Base-by-base conservation (phyloP, 2,888 invertebrate species). In the Ctenicera cuprea region DNA sequence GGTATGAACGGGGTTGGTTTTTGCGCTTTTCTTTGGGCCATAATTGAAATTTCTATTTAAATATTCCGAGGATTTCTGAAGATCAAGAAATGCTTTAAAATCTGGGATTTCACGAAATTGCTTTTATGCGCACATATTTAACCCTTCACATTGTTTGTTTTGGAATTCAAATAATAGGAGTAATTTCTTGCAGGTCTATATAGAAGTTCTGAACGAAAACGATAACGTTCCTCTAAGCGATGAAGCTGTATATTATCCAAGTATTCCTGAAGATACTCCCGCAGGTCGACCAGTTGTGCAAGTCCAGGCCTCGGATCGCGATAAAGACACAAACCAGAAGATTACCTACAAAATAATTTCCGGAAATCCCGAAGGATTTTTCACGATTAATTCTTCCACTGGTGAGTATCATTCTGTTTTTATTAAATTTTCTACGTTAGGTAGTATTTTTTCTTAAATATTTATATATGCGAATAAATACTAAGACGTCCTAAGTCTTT, bases 151-250 rank as follows among this genome's bases (percentile, higher is more conserved):
- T 20, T 66, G 22, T 38, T 66, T 48, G 41, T 26, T 14, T 38
- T 48, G 9, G 16, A 52, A 62, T 43, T 69, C 38, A 12, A 57
- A 48, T 52, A 54, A 48, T 20, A 0, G 9, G 11, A 30, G 30
- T 33, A 45, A 41, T 61, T 45, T 38, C 54, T 78, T 85, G 11
- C 86, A 94, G 93, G 92, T 96, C 54, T 95, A 93, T 85, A 90
- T 96, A 62, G 92, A 94, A 84, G 94, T 99, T 77, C 89, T 92
- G 80, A 97, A 99, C 88, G 95, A 94, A 84, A 99, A 99, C 88
- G 99, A 99, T 89, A 96, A 98, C 90, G 93, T 93, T 50, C 99
- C 99, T 66, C 90, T 97, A 87, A 96, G 97, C 76, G 91, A 91
- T 81, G 92, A 92, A 81, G 95, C 98, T 12, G 93, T 95, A 73